Evolutionary conservation across 2,113 vertebrate species (phyloP).

Genomic region (Grammomys surdaster): DNA sequence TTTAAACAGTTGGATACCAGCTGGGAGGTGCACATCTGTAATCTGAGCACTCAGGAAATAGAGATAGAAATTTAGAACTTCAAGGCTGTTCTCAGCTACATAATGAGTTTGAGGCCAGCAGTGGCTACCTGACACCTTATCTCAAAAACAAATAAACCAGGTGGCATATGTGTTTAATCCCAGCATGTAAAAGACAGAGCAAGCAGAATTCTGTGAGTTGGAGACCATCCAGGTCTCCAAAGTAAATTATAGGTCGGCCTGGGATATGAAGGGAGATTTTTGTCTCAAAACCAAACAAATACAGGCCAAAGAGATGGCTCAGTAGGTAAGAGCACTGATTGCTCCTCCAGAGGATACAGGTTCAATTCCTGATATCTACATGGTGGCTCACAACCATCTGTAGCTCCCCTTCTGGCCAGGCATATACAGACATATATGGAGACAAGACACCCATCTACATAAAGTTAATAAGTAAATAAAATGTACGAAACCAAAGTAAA

Average conservation of each 20-base stretch:
- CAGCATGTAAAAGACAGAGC: neutral
- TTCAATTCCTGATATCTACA: neutral
- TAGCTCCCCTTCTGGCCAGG: neutral
- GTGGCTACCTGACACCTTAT: neutral
- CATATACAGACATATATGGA: neutral
- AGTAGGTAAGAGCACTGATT: neutral
- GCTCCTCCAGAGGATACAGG: neutral
- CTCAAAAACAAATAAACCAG: neutral
- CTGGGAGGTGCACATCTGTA: neutral
- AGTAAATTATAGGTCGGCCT: neutral
- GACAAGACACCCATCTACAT: neutral
- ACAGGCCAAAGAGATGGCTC: neutral
- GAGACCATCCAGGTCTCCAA: neutral
- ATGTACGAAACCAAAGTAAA: neutral
- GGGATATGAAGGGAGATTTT: neutral
- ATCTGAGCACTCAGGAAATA: neutral
- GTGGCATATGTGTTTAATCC: neutral
- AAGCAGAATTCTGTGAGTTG: neutral
- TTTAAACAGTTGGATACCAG: conserved; percentile 39
- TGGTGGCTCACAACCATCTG: neutral
- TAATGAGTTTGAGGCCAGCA: neutral
- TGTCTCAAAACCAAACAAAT: neutral
- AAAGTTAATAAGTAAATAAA: neutral
- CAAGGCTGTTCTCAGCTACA: neutral
- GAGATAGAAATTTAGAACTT: neutral